These are phyloP conservation scores for Mamestra configurata DNA, from an alignment of 1,140 invertebrate genomes.

Conservation along the genomic window DNA sequence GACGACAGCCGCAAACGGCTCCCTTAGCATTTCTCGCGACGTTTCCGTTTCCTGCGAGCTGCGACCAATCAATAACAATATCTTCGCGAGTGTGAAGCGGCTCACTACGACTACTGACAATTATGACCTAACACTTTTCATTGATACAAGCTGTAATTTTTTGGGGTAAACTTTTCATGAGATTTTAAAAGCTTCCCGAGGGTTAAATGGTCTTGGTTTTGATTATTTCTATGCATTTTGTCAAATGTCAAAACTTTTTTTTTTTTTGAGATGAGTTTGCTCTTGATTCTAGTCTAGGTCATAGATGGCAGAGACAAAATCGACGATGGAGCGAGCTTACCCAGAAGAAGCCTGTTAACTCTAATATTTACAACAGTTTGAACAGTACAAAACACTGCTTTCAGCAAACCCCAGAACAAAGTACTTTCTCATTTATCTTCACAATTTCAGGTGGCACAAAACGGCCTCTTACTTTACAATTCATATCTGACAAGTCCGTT, in stretches of 20 bases:
- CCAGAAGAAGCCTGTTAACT: background rate
- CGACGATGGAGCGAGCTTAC: too few species aligned
- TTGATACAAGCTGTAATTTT: conserved; percentile 6
- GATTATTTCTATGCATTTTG: too few species aligned
- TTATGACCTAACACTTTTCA: conserved; percentile 53
- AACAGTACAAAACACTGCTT: too few species aligned
- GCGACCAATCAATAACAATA: conserved; percentile 69
- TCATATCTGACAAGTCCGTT: conserved; percentile 20
- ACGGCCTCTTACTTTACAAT: conserved; percentile 19
- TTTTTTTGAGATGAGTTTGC: too few species aligned
- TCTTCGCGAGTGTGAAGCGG: conserved; percentile 42
- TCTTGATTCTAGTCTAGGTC: too few species aligned
- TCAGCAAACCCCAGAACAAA: background rate
- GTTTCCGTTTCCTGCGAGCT: conserved; percentile 63
- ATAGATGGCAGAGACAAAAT: too few species aligned
- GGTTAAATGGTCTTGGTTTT: background rate
- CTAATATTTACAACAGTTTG: too few species aligned
- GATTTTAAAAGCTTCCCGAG: too few species aligned
- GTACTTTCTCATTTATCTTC: background rate
- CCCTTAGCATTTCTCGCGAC: conserved; percentile 61
- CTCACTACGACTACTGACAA: conserved; percentile 12
- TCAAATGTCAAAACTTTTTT: too few species aligned
- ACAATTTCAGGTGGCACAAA: background rate
- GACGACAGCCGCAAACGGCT: conserved; percentile 55
- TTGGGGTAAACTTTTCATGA: background rate